Conservation (phyloP, 2,888 invertebrate genomes). For the Oxytorus armatus region DNA sequence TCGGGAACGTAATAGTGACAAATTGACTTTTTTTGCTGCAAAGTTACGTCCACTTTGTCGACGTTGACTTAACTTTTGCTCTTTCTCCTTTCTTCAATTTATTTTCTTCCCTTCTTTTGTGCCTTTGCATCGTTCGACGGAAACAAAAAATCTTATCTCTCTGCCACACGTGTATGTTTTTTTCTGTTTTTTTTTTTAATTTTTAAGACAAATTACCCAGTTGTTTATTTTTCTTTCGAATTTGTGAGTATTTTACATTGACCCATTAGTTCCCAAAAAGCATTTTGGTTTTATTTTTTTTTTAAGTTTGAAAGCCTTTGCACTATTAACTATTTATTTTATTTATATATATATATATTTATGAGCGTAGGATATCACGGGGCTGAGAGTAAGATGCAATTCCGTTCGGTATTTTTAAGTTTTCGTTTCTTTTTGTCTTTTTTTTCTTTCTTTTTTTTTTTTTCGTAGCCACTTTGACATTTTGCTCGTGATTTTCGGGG, state of each 20-base stretch:
- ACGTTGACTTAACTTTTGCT: too few species aligned
- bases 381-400: conserved; percentile 54
- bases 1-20: too few species aligned
- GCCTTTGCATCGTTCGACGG: too few species aligned
- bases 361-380: conserved; percentile 44
- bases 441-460: conserved; percentile 12
- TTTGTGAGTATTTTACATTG: not conserved
- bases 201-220: not conserved
- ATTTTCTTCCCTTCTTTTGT: too few species aligned
- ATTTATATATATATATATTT: conserved; percentile 35
- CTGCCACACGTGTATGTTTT: too few species aligned
- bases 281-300: conserved; percentile 31
- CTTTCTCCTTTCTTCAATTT: too few species aligned
- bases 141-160: too few species aligned
- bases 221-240: not conserved
- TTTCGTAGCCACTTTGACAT: conserved; percentile 18
- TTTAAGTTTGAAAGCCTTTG: conserved; percentile 56
- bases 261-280: conserved; percentile 24
- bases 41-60: too few species aligned
- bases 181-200: too few species aligned
- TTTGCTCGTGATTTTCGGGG: conserved; percentile 28
- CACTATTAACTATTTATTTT: conserved; percentile 29
- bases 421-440: conserved; percentile 13
- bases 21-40: too few species aligned
- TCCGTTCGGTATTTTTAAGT: conserved; percentile 36